Evolutionary conservation across 1,140 invertebrate species (phyloP).

Genomic region (Chionoecetes opilio): DNA sequence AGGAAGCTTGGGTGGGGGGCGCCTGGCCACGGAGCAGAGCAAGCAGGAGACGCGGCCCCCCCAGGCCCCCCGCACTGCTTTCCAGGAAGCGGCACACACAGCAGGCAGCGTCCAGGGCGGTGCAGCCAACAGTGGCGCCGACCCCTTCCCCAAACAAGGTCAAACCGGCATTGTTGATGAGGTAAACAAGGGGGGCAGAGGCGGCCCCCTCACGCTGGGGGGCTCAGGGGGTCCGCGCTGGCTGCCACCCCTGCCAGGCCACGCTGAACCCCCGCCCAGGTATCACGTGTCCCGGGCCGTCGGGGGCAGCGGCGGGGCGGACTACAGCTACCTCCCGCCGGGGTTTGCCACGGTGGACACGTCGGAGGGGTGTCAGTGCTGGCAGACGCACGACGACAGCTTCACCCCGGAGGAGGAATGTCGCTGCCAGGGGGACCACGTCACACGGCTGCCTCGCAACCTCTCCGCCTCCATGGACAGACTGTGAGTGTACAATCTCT

Average conservation of each 20-base stretch:
- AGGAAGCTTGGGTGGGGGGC: neutral
- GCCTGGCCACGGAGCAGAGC: neutral
- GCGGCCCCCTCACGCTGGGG: neutral
- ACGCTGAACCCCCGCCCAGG: neutral
- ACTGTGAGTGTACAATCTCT: conserved; percentile 47
- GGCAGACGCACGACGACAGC: conserved; percentile 63
- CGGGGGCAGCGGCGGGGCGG: neutral
- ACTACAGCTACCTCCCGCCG: conserved; percentile 62
- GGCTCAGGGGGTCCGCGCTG: too few species aligned
- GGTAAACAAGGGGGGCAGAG: neutral
- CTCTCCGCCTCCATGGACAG: conserved; percentile 67
- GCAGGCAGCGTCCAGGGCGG: neutral
- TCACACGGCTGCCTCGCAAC: conserved; percentile 45
- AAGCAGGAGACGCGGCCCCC: neutral
- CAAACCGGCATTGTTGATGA: neutral
- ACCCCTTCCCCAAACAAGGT: neutral
- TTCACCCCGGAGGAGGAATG: conserved; percentile 53
- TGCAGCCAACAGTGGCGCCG: too few species aligned
- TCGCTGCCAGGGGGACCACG: conserved; percentile 58
- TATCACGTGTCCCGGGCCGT: too few species aligned
- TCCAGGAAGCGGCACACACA: neutral
- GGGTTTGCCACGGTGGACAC: conserved; percentile 49
- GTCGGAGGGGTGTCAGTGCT: conserved; percentile 63
- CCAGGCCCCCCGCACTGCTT: neutral
- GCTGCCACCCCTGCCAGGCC: neutral